Base-by-base conservation (phyloP, 2,888 invertebrate species). In the Pinctada fucata region DNA sequence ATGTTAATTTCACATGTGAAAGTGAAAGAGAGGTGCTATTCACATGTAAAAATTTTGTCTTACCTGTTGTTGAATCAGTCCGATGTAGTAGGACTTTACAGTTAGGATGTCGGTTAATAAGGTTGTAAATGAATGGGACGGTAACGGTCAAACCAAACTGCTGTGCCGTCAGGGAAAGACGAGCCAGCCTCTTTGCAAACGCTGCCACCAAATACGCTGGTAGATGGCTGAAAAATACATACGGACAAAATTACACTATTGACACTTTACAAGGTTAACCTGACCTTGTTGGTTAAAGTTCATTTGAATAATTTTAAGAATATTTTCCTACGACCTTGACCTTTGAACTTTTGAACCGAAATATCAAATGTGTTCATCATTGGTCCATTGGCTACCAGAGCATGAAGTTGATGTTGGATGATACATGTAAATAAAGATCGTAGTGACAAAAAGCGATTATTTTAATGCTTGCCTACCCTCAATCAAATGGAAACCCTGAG, bases 121-220 rank as follows among this genome's bases (percentile, higher is more conserved):
- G 93, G 93, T 98, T 98, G 75, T 95, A 95, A 71, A 99, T 95
- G 85, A 99, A 96, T 85, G 91, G 89, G 3, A 92, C 76, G 8
- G 90, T 80, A 16, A 91, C 82, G 6, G 84, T 82, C 16, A 90
- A 83, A 31, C 89, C 90, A 68, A 84, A 80, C 16, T 97, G 95
- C 2, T 97, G 96, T 3, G 98, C 97, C 48, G 96, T 94, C 78
- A 99, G 93, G 31, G 96, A 95, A 81, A 99, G 93, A 3, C 98
- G 95, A 0, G 97, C 95, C 82, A 98, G 92, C 65, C 97, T 95
- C 93, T 99, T 99, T 2, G 95, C 96, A 92, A 99, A 99, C 2
- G 98, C 97, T 0, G 98, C 98, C 5, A 98, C 97, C 86, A 99
- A 93, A 84, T 95, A 95, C 89, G 97, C 97, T 0, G 99, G 97